phyloP scores from a whole-genome alignment of 2,113 vertebrate species.

The Rattus rattus region DNA sequence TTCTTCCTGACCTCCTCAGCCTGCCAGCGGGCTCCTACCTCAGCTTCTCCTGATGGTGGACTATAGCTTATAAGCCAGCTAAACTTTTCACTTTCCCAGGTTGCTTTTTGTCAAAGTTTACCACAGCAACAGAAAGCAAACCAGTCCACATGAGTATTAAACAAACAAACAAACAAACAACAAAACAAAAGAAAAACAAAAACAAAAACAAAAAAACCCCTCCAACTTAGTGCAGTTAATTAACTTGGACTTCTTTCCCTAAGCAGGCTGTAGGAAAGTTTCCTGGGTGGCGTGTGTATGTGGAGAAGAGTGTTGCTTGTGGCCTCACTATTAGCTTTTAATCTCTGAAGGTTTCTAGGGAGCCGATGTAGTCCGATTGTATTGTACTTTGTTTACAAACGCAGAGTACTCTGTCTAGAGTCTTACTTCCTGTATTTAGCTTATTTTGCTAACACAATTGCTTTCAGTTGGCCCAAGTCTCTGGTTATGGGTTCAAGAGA shows the following conservation, averaged over 20 bases:
- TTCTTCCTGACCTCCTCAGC: background rate
- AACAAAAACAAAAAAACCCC: too few species aligned
- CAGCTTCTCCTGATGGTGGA: background rate
- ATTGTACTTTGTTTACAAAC: background rate
- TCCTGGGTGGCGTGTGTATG: background rate
- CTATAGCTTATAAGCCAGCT: background rate
- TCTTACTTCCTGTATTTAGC: background rate
- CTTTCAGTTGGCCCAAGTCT: background rate
- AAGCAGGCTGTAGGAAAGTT: background rate
- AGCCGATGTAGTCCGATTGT: background rate
- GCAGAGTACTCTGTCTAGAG: background rate
- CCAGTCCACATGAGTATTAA: background rate
- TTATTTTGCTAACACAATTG: background rate
- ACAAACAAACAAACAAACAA: too few species aligned
- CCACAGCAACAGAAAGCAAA: background rate
- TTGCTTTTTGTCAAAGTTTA: background rate
- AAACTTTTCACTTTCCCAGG: background rate
- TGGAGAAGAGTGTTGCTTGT: background rate
- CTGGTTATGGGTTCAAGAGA: background rate
- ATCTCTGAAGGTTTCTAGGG: background rate
- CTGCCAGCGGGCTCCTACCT: background rate
- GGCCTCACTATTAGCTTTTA: background rate
- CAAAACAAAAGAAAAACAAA: too few species aligned
- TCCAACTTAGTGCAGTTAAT: conserved; percentile 34
- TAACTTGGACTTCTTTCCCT: conserved; percentile 25